Evolutionary conservation across 2,797 vertebrate genomes (phyloP), one percentile per base, ranked within the genome.

Genomic region (Euthynnus affinis): DNA sequence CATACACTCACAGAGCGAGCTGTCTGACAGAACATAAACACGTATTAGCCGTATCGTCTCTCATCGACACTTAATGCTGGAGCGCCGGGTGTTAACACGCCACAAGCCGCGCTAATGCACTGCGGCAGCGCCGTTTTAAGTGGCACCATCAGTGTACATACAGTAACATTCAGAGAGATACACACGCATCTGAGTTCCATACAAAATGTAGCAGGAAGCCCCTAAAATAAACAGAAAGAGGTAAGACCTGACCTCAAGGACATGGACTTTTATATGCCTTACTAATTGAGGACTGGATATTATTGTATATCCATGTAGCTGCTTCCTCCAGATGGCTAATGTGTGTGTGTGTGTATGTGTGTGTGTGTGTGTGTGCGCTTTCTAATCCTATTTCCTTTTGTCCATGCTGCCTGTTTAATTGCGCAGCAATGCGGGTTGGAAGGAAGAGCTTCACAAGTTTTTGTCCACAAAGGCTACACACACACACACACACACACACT

Each of bases 1-100:
- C 76, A 67, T 53, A 72, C 62, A 14, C 67, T 10, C 68, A 46
- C 74, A 32, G 52, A 66, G 62, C 76, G 32, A 82, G 75, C 81
- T 83, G 34, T 86, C 83, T 74, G 74, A 82, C 89, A 83, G 87
- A 86, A 89, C 87, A 90, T 90, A 91, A 92, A 93, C 91, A 88
- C 84, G 63, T 82, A 90, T 90, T 87, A 91, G 85, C 78, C 32
- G 61, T 84, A 85, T 84, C 84, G 86, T 91, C 89, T 91, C 86
- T 92, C 87, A 79, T 84, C 76, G 63, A 81, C 87, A 81, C 83
- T 81, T 88, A 88, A 90, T 80, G 88, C 86, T 58, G 3, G 34
- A 62, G 77, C 25, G 34, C 13, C 12, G 77, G 87, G 88, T 89
- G 90, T 87, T 91, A 92, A 93, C 89, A 84, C 58, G 48, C 81